Percentiles rank a stretch among this genome's conserved stretches.
Conservation (phyloP, 1,140 invertebrate species). For the Tetragonula clypearis region DNA sequence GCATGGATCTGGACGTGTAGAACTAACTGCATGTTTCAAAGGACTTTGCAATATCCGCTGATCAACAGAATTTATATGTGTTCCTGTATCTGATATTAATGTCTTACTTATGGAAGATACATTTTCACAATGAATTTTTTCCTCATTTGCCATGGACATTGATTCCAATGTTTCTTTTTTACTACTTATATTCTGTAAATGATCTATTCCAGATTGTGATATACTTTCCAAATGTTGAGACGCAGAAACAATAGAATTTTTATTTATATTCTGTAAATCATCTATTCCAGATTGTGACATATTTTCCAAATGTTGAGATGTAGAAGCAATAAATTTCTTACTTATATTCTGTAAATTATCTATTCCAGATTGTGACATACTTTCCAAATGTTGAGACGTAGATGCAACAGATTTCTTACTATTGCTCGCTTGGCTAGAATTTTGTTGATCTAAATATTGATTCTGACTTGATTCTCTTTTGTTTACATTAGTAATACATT, state of each 20-base stretch:
- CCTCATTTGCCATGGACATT: slow-evolving; percentile 11
- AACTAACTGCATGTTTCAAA: slow-evolving; percentile 66
- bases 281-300: not conserved
- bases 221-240: not conserved
- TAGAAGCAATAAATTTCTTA: not conserved
- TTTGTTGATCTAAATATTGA: not conserved
- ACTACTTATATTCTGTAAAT: slow-evolving; percentile 8
- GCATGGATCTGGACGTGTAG: slow-evolving; percentile 68
- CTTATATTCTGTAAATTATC: slow-evolving; percentile 7
- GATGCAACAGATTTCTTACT: not conserved
- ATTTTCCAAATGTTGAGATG: not conserved
- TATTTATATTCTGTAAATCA: slow-evolving; percentile 13
- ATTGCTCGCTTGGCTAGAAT: not conserved
- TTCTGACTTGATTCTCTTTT: slow-evolving; percentile 1
- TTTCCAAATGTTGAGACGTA: not conserved
- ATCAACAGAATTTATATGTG: slow-evolving; percentile 18
- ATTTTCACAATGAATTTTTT: slow-evolving; percentile 12
- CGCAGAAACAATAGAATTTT: not conserved
- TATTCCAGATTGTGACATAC: not conserved
- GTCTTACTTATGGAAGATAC: slow-evolving; percentile 4
- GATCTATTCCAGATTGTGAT: not conserved
- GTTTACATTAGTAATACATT: not conserved
- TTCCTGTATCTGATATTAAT: slow-evolving; percentile 3
- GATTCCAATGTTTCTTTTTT: slow-evolving; percentile 6
- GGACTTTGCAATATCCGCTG: slow-evolving; percentile 69